A percentile compares a stretch with the other conserved stretches of the same genome.
phyloP scores from a whole-genome alignment of 2,888 invertebrate genomes.

The Xanthia togata region DNA sequence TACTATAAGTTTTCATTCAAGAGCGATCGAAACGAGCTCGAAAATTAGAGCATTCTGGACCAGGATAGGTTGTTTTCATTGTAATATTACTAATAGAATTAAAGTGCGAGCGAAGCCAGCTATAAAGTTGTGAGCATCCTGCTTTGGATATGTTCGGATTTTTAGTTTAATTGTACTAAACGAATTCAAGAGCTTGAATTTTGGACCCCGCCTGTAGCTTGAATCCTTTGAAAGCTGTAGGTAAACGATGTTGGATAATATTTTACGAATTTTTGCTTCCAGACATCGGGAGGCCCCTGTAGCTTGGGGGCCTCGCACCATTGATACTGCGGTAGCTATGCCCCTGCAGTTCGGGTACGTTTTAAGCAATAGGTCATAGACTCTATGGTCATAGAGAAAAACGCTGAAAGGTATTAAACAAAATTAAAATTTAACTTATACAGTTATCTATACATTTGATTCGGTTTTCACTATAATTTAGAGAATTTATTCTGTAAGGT shows the following conservation, averaged over 20 bases:
- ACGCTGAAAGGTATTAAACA: neutral
- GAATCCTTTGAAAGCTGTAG: neutral
- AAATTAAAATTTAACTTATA: no score
- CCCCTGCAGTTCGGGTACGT: neutral
- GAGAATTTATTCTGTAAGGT: no score
- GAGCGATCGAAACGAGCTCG: neutral
- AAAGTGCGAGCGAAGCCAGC: neutral
- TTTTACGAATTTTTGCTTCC: neutral
- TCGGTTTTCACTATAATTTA: neutral
- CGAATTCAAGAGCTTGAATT: neutral
- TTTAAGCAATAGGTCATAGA: neutral
- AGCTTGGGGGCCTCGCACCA: no score
- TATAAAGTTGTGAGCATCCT: neutral
- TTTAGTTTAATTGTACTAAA: neutral
- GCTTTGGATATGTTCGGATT: neutral
- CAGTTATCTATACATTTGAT: neutral
- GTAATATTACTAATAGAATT: neutral
- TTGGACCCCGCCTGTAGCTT: neutral
- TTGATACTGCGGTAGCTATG: neutral
- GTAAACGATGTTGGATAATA: neutral
- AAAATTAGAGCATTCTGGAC: neutral
- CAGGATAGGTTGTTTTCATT: neutral
- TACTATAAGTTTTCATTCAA: neutral
- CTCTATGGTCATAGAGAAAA: no score
- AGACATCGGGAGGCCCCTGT: no score